Conservation (phyloP, 1,140 invertebrate species). For the Bactericera cockerelli region DNA sequence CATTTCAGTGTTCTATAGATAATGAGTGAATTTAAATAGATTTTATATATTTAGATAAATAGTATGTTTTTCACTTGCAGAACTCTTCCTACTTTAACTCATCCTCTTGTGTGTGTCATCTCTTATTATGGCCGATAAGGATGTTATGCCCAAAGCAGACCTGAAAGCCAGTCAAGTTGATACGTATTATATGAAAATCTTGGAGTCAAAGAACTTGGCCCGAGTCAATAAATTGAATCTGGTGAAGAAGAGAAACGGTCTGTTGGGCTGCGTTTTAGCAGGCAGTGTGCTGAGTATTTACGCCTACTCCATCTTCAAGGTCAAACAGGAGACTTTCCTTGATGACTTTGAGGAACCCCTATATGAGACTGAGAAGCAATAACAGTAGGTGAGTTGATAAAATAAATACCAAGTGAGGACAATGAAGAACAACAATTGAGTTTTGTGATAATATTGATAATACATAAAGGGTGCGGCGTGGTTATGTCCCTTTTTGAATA, state of each 20-base stretch:
- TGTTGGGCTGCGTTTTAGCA: slow-evolving; percentile 42
- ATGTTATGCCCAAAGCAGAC: slow-evolving; percentile 41
- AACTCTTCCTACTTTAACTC: no score
- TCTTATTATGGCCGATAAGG: slow-evolving; percentile 24
- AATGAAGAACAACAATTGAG: no score
- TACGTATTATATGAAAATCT: slow-evolving; percentile 56
- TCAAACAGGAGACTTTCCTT: slow-evolving; percentile 72
- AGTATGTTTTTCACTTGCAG: no score
- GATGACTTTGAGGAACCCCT: slow-evolving; percentile 69
- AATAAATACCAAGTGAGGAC: no score
- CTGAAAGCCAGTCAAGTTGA: slow-evolving; percentile 42
- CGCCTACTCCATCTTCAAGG: slow-evolving; percentile 60
- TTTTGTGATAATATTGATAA: no score
- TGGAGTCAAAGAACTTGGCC: slow-evolving; percentile 53
- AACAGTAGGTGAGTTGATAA: no score
- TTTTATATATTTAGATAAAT: no score
- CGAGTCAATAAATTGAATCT: slow-evolving; percentile 46
- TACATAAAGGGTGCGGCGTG: no score
- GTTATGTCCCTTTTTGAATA: no score
- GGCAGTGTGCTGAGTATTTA: slow-evolving; percentile 54
- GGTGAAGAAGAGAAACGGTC: slow-evolving; percentile 43
- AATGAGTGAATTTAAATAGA: no score
- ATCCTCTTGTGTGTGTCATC: no score
- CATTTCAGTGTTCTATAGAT: no score
- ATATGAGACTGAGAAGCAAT: slow-evolving; percentile 4